Conservation (phyloP, 2,888 invertebrate genomes). For the Rhagonycha lutea region DNA sequence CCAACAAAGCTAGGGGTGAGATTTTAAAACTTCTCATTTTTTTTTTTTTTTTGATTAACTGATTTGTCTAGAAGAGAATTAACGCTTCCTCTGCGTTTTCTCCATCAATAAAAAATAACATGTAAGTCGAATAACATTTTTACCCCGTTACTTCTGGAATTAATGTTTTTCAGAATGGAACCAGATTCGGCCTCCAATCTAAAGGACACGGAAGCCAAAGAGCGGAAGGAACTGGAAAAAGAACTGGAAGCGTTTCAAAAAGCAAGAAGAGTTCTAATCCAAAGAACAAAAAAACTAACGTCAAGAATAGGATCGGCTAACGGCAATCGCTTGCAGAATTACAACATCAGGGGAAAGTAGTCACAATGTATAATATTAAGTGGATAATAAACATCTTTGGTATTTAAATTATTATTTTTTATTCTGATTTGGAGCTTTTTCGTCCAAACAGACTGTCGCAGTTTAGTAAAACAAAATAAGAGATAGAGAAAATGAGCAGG, state of each 20-base stretch:
- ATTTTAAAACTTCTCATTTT: neutral
- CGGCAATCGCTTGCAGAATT: neutral
- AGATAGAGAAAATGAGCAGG: too few relatives aligned
- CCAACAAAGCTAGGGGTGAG: neutral
- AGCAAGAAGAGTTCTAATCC: slow-evolving; percentile 39
- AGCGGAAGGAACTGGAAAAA: slow-evolving; percentile 35
- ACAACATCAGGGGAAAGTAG: neutral
- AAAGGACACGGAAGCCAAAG: slow-evolving; percentile 37
- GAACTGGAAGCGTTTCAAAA: slow-evolving; percentile 42
- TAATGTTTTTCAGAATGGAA: neutral
- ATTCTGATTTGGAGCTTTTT: too few relatives aligned
- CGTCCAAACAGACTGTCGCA: too few relatives aligned
- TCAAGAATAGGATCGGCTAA: neutral
- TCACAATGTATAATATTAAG: neutral
- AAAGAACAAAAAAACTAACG: slow-evolving; percentile 18
- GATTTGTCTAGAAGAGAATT: neutral
- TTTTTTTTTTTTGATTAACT: neutral
- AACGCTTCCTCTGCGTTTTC: neutral
- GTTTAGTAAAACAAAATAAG: too few relatives aligned
- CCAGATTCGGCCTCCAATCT: slow-evolving; percentile 15
- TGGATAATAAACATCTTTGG: neutral
- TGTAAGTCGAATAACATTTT: neutral
- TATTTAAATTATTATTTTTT: neutral
- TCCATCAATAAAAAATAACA: neutral
- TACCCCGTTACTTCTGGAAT: neutral